Evolutionary conservation across 1,140 invertebrate genomes (phyloP).

Genomic region (Tetramorium simillimum): DNA sequence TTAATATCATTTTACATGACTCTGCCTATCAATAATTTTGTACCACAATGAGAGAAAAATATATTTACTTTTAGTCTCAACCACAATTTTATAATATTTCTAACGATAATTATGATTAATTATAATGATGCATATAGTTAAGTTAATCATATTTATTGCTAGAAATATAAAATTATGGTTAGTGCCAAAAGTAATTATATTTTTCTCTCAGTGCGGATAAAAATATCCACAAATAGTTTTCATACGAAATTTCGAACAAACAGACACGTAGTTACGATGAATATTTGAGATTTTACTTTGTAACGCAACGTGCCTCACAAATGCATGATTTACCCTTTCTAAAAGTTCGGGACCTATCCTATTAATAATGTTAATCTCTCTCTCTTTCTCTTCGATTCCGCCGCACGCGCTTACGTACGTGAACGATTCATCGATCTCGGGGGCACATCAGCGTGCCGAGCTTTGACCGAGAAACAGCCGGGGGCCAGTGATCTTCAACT

Average conservation of each 20-base stretch:
- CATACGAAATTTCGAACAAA: background rate
- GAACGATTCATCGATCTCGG: conserved; percentile 62
- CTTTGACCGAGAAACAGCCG: conserved; percentile 57
- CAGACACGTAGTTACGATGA: background rate
- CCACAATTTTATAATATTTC: no score
- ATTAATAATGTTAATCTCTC: conserved; percentile 17
- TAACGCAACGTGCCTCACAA: background rate
- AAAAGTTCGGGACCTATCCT: background rate
- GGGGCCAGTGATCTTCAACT: conserved; percentile 72
- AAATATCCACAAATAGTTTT: background rate
- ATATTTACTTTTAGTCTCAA: no score
- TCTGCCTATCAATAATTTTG: no score
- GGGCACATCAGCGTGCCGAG: conserved; percentile 63
- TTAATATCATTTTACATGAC: no score
- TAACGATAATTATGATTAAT: no score
- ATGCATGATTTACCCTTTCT: background rate
- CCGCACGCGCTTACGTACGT: conserved; percentile 16
- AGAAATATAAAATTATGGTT: no score
- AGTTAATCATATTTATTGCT: no score
- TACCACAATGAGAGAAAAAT: no score
- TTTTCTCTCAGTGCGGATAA: background rate
- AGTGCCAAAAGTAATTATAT: no score
- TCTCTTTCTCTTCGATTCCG: background rate
- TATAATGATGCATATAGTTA: no score
- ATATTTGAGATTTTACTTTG: background rate